phyloP scores from a whole-genome alignment of 2,888 invertebrate species.

The Drosophila koepferae region DNA sequence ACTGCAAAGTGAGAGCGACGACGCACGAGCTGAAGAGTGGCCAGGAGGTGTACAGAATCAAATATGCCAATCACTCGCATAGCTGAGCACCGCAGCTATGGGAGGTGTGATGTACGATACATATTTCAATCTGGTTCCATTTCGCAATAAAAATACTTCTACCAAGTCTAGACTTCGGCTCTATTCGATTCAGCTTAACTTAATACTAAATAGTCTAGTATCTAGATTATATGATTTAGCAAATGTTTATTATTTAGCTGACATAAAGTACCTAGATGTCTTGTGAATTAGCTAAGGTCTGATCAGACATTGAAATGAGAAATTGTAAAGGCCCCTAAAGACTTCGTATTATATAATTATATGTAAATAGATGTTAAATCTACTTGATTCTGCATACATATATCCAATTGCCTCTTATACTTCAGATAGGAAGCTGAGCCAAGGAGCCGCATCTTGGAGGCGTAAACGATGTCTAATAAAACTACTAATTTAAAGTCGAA shows the following conservation, averaged over 20 bases:
- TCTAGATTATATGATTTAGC: not conserved
- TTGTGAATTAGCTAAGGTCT: not conserved
- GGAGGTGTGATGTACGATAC: not conserved
- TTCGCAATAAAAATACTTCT: not conserved
- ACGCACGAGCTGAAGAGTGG: conserved; percentile 77
- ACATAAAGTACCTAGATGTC: not conserved
- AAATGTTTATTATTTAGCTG: not conserved
- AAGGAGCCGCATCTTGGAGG: conserved; percentile 60
- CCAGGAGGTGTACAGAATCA: conserved; percentile 79
- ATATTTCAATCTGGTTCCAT: not conserved
- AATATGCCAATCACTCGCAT: conserved; percentile 79
- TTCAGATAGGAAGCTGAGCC: conserved; percentile 11
- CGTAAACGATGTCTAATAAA: not conserved
- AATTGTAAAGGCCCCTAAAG: no score
- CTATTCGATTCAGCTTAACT: not conserved
- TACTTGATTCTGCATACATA: no score
- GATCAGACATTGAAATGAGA: not conserved
- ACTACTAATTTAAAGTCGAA: conserved; percentile 18
- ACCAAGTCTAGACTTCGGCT: not conserved
- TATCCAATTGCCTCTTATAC: not conserved
- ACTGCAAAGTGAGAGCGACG: conserved; percentile 84
- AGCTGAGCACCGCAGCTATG: not conserved
- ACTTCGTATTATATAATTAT: not conserved
- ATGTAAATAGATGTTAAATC: not conserved
- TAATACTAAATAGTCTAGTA: not conserved